Conservation (phyloP, 2,797 vertebrate genomes). For the Vultur gryphus region DNA sequence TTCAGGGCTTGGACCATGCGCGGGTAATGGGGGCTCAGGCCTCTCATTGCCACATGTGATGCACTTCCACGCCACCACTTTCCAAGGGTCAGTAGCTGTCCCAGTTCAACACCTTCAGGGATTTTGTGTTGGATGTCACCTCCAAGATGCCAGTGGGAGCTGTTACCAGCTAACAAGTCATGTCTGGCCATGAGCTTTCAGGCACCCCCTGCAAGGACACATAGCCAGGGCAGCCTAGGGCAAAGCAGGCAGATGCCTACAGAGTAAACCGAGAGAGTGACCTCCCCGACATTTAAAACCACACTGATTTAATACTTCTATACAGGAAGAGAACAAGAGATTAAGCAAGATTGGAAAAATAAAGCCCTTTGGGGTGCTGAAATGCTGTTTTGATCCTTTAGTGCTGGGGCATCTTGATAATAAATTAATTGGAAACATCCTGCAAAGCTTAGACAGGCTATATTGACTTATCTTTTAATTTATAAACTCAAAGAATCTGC, state of each 20-base stretch:
- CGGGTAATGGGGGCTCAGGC: neutral
- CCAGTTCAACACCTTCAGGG: neutral
- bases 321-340: neutral
- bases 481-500: neutral
- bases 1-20: accelerated
- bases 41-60: neutral
- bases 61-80: neutral
- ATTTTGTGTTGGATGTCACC: neutral
- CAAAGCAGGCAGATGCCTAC: neutral
- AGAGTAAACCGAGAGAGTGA: neutral
- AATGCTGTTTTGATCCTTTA: neutral
- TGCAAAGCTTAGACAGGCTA: neutral
- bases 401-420: neutral
- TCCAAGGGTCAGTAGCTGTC: neutral
- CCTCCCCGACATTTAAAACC: neutral
- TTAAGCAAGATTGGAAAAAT: neutral
- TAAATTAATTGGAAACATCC: neutral
- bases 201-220: neutral
- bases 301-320: neutral
- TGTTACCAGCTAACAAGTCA: neutral
- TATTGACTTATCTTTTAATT: neutral
- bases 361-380: neutral
- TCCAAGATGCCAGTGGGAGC: neutral
- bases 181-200: neutral
- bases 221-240: neutral